These are phyloP conservation scores for Drosophila kepulauana DNA, from an alignment of 1,140 invertebrate species.

Conservation along the genomic window DNA sequence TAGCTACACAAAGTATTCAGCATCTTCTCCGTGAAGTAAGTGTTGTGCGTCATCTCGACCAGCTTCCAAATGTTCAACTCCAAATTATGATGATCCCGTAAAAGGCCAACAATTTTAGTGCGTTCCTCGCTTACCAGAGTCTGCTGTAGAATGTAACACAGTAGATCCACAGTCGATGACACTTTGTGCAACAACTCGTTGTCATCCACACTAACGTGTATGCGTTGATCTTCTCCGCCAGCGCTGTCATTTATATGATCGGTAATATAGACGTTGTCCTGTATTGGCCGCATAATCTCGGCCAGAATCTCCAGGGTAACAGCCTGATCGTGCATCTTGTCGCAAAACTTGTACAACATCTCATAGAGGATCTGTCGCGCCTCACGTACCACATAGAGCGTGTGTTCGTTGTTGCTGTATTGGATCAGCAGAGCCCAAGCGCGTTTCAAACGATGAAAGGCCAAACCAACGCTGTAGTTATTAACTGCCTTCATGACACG, in stretches of 20 bases:
- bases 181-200: conserved; percentile 86
- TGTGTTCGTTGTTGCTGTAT: conserved; percentile 87
- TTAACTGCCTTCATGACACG: conserved; percentile 86
- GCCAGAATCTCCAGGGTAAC: conserved; percentile 86
- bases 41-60: conserved; percentile 73
- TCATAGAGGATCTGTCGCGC: conserved; percentile 86
- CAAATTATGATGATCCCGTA: conserved; percentile 66
- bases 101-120: conserved; percentile 63
- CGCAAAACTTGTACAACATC: conserved; percentile 86
- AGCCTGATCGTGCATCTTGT: conserved; percentile 83
- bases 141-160: conserved; percentile 79
- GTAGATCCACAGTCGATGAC: conserved; percentile 86
- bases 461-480: conserved; percentile 86
- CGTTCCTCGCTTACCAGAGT: conserved; percentile 72
- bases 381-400: conserved; percentile 88
- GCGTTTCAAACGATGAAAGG: conserved; percentile 86
- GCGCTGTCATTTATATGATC: conserved; percentile 41
- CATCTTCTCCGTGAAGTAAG: conserved; percentile 66
- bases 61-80: conserved; percentile 80
- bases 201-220: conserved; percentile 85
- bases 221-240: conserved; percentile 54
- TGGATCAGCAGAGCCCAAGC: conserved; percentile 86
- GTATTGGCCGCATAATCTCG: conserved; percentile 85
- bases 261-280: conserved; percentile 83
- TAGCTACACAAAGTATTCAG: conserved; percentile 60